Evolutionary conservation across 2,888 invertebrate species (phyloP).

Genomic region (Ashinkailepas kermadecensis): DNA sequence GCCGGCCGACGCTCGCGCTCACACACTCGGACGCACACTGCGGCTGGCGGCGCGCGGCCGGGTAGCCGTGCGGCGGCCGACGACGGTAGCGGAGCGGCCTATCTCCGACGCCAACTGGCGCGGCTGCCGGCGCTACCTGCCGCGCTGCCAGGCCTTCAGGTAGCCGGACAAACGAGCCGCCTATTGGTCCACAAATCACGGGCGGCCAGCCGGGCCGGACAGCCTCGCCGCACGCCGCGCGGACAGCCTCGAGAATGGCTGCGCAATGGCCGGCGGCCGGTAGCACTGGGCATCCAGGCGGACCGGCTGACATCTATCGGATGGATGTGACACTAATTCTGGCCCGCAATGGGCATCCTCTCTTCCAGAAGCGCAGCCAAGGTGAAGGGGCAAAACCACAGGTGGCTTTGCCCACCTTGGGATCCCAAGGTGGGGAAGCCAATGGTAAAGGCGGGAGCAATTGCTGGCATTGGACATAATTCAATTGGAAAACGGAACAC

Average conservation of each 20-base stretch:
- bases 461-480: no score
- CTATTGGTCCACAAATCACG: slow-evolving; percentile 19
- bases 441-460: no score
- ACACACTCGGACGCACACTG: neutral
- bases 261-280: no score
- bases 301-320: no score
- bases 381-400: no score
- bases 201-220: neutral
- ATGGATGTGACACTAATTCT: no score
- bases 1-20: neutral
- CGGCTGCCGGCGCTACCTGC: neutral
- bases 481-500: no score
- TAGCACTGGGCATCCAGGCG: no score
- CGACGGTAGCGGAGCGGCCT: neutral
- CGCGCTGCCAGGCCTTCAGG: neutral
- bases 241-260: neutral
- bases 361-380: no score
- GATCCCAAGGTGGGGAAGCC: no score
- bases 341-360: no score
- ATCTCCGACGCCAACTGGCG: neutral
- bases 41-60: neutral
- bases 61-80: neutral
- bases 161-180: slow-evolving; percentile 11
- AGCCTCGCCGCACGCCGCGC: neutral
- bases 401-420: no score